Conservation (phyloP, 2,888 invertebrate species). For the Drosophila emarginata region DNA sequence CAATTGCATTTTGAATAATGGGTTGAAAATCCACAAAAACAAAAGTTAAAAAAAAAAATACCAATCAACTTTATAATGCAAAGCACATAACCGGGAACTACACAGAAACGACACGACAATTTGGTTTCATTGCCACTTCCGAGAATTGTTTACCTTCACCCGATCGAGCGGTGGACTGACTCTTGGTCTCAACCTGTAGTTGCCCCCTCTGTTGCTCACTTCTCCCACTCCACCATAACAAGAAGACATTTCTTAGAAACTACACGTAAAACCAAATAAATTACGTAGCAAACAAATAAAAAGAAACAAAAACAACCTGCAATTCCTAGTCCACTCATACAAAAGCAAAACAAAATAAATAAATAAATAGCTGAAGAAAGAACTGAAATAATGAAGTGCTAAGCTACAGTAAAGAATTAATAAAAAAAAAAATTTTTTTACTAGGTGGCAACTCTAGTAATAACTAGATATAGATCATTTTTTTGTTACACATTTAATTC, state of each 20-base stretch:
- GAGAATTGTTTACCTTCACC: conserved; percentile 52
- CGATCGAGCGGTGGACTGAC: conserved; percentile 20
- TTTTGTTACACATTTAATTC: no score
- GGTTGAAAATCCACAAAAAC: conserved; percentile 1
- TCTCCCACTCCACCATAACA: conserved; percentile 27
- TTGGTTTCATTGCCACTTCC: conserved; percentile 58
- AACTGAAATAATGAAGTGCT: conserved; percentile 1
- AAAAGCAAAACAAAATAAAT: conserved; percentile 50
- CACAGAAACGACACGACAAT: conserved; percentile 34
- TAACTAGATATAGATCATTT: no score
- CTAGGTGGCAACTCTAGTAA: no score
- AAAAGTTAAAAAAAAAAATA: conserved; percentile 21
- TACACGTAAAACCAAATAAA: conserved; percentile 44
- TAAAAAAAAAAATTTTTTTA: no score
- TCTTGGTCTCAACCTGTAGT: conserved; percentile 5
- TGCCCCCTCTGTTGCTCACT: conserved; percentile 9
- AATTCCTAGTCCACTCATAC: conserved; percentile 42
- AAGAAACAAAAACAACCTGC: conserved; percentile 45
- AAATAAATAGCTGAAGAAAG: conserved; percentile 51
- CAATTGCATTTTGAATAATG: neutral
- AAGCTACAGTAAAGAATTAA: neutral
- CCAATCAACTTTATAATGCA: conserved; percentile 49
- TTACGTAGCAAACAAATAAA: conserved; percentile 44
- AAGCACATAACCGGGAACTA: conserved; percentile 67
- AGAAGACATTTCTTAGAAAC: conserved; percentile 40